A percentile compares a stretch with the other conserved stretches of the same genome.
These are phyloP conservation scores for Odontomyia ornata DNA, from an alignment of 2,888 invertebrate genomes.

Conservation along the genomic window DNA sequence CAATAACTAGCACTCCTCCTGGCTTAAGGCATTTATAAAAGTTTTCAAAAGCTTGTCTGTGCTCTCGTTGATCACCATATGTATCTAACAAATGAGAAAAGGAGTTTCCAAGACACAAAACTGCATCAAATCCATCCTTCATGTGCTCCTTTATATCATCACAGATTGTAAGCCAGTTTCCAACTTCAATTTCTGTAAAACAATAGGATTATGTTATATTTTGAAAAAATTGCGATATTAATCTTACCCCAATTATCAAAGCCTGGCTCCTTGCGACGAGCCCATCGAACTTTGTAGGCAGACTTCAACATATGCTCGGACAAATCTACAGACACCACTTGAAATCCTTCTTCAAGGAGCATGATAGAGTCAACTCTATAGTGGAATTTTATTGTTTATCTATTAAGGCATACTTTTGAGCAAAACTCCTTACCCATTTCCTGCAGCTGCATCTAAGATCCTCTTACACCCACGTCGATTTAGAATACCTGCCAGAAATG, in stretches of 20 bases:
- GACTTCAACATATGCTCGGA: constrained; percentile 94
- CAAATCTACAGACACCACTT: constrained; percentile 86
- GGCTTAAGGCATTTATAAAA: constrained; percentile 85
- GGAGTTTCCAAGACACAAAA: constrained; percentile 89
- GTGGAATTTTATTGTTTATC: no score
- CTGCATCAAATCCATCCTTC: constrained; percentile 81
- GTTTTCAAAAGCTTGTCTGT: constrained; percentile 80
- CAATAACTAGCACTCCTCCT: constrained; percentile 84
- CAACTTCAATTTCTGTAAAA: constrained; percentile 84
- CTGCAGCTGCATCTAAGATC: constrained; percentile 87
- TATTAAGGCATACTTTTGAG: neutral
- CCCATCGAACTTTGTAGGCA: constrained; percentile 86
- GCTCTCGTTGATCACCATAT: constrained; percentile 80
- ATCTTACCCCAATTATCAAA: constrained; percentile 86
- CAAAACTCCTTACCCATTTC: constrained; percentile 75
- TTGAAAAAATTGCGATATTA: neutral
- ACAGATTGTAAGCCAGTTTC: constrained; percentile 85
- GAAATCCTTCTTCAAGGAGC: constrained; percentile 88
- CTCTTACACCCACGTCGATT: constrained; percentile 74
- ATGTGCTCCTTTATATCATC: constrained; percentile 74
- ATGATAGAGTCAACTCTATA: constrained; percentile 85
- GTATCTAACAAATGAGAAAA: constrained; percentile 88
- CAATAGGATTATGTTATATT: neutral
- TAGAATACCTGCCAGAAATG: constrained; percentile 78
- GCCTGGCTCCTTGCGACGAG: constrained; percentile 76